Base-by-base conservation (phyloP, 2,113 vertebrate species). In the Vombatus ursinus region DNA sequence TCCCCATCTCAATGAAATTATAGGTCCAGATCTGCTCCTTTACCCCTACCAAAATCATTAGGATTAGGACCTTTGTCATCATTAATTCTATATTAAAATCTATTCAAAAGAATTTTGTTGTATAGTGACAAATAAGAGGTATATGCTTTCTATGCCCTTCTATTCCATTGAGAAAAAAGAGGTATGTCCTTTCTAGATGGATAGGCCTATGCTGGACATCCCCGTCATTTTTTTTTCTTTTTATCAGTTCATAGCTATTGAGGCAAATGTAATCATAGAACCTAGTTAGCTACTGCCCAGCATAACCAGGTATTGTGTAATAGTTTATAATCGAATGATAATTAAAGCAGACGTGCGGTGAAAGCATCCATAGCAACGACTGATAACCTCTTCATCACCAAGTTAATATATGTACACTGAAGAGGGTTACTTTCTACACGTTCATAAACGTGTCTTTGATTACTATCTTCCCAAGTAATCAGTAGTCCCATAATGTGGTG, bases 361-460 rank as follows among this genome's bases (percentile, higher is more conserved):
- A 52, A 48, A 57, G 31, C 61, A 37, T 37, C 8, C 1, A 24
- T 50, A 53, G n/a, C 24, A 49, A 24, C 11, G 28, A 89, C 31
- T 52, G 0, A 24, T 26, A 16, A 54, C 28, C 31, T 48, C 25
- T 54, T 48, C 52, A 90, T 51, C 37, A 50, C 84, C 52, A 89
- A n/a, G 9, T 28, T 49, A 90, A 48, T 44, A 90, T 22, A 48
- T 28, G 47, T 3, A 3, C 2, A n/a, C 61, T 10, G 47, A 44
- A 92, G 51, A 53, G 44, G 24, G 12, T 0, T 0, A 44, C 52
- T 22, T 37, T 91, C 10, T 0, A 48, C 25, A 0, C 6, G 4
- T 50, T 12, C 24, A 47, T 44, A 92, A 28, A 0, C 54, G 8
- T 11, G n/a, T 2, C 23, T 93, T 50, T 44, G 94, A 89, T 89